Percentiles rank a stretch among this genome's conserved stretches.
Evolutionary conservation across 2,888 invertebrate genomes (phyloP).

Genomic region (Leucania comma): DNA sequence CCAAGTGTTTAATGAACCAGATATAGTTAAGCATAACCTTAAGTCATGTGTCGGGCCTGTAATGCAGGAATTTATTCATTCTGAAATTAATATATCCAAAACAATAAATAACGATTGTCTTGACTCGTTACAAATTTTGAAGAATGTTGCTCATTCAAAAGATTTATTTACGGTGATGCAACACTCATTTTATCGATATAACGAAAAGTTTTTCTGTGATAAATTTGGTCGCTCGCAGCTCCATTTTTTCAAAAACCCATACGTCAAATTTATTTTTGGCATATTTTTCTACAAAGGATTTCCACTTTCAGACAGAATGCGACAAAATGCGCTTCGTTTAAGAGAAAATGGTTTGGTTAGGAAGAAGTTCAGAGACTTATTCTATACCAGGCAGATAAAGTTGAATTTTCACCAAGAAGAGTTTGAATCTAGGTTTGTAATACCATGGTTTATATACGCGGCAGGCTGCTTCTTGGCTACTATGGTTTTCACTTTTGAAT

Average conservation of each 20-base stretch:
- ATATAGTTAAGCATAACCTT: conserved; percentile 3
- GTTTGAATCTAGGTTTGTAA: conserved; percentile 22
- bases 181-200: conserved; percentile 13
- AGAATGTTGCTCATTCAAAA: neutral
- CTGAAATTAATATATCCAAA: conserved; percentile 4
- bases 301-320: conserved; percentile 47
- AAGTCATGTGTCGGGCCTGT: conserved; percentile 23
- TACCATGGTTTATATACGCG: conserved; percentile 55
- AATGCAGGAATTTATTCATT: neutral
- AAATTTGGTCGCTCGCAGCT: conserved; percentile 32
- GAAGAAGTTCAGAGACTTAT: conserved; percentile 41
- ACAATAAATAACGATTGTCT: neutral
- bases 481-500: conserved; percentile 42
- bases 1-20: neutral
- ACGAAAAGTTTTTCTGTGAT: conserved; percentile 28
- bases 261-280: conserved; percentile 25
- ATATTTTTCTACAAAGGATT: conserved; percentile 60
- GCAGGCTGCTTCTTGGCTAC: conserved; percentile 27
- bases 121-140: neutral
- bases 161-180: neutral
- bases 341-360: conserved; percentile 50
- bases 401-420: conserved; percentile 12
- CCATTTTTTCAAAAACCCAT: conserved; percentile 42
- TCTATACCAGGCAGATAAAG: conserved; percentile 31
- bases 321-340: conserved; percentile 40